phyloP scores from a whole-genome alignment of 2,113 vertebrate genomes.

The Rattus norvegicus region GRCr8 NC_086037.1:58906501-58907000 shows the following conservation, averaged over 20 bases:
- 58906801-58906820: background rate
- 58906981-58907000: background rate
- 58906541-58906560: background rate
- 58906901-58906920: background rate
- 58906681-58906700: background rate
- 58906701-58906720: background rate
- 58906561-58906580: background rate
- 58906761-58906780: too few relatives aligned
- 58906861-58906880: background rate
- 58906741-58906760: background rate
- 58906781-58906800: background rate
- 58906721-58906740: background rate
- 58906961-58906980: background rate
- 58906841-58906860: background rate
- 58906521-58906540: background rate
- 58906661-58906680: background rate
- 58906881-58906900: background rate
- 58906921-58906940: background rate
- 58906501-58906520: background rate
- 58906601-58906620: background rate
- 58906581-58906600: background rate
- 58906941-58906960: background rate
- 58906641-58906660: background rate
- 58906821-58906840: accelerated
- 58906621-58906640: background rate